Evolutionary conservation across 1,140 invertebrate genomes (phyloP).

Genomic region (Parapsyche elsis): DNA sequence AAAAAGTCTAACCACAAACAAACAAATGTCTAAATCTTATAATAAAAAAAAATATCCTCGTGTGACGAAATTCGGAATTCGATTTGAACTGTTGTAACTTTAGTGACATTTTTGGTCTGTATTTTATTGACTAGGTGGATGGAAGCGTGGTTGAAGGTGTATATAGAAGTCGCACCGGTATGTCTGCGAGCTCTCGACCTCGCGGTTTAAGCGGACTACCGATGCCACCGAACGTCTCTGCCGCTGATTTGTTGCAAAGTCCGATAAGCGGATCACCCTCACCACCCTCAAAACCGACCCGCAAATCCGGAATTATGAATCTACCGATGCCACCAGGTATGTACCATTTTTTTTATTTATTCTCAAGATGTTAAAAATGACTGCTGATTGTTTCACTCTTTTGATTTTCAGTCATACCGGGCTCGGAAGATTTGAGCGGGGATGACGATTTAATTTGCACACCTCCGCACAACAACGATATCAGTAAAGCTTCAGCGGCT

Average conservation of each 20-base stretch:
- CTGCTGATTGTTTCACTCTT: not conserved
- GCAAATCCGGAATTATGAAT: constrained; percentile 79
- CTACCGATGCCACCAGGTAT: constrained; percentile 89
- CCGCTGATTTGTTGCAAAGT: constrained; percentile 81
- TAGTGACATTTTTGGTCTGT: not conserved
- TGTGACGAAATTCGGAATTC: too few relatives aligned
- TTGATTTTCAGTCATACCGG: constrained; percentile 72
- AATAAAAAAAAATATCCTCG: too few relatives aligned
- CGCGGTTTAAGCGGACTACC: constrained; percentile 80
- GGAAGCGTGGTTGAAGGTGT: constrained; percentile 64
- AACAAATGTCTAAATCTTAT: too few relatives aligned
- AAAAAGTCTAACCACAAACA: too few relatives aligned
- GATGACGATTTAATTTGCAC: constrained; percentile 77
- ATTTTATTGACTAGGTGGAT: constrained; percentile 47
- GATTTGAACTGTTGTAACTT: too few relatives aligned
- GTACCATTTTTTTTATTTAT: constrained; percentile 42
- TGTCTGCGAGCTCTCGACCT: constrained; percentile 62
- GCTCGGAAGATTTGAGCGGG: constrained; percentile 81
- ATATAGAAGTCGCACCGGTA: constrained; percentile 57
- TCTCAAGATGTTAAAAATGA: too few relatives aligned
- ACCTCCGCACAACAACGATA: constrained; percentile 69
- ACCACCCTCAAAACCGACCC: constrained; percentile 60
- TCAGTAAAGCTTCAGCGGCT: constrained; percentile 55
- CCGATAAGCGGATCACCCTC: constrained; percentile 75
- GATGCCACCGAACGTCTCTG: constrained; percentile 86